Evolutionary conservation across 92 coral and sea anemone species (phyloP).

Genomic region (Parazoanthus swiftii): DNA sequence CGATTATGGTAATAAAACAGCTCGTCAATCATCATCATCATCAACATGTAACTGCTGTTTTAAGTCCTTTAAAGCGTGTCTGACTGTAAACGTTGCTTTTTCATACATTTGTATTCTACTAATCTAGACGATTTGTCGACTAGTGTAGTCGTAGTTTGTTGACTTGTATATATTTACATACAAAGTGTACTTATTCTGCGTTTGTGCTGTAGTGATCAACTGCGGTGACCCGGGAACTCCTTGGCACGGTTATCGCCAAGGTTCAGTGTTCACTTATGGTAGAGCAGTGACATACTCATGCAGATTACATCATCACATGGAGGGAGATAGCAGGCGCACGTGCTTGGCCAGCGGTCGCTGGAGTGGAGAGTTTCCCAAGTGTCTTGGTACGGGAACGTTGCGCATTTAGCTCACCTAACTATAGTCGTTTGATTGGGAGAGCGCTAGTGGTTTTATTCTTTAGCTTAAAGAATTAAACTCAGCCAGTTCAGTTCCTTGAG

Average conservation of each 20-base stretch:
- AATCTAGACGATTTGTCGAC: not conserved
- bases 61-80: not conserved
- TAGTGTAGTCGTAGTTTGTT: not conserved
- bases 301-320: slow-evolving; percentile 84
- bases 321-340: slow-evolving; percentile 65
- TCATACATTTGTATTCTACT: no score
- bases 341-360: slow-evolving; percentile 84
- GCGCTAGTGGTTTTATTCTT: not conserved
- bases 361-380: slow-evolving; percentile 86
- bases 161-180: no score
- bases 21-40: no score
- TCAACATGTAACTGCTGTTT: no score
- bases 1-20: no score
- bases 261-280: slow-evolving; percentile 67
- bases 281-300: slow-evolving; percentile 69
- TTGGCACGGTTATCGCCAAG: slow-evolving; percentile 83
- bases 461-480: not conserved
- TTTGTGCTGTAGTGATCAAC: slow-evolving; percentile 66
- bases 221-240: slow-evolving; percentile 99
- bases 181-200: not conserved
- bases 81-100: not conserved
- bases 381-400: slow-evolving; percentile 64
- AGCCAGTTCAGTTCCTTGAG: not conserved
- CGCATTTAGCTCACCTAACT: not conserved
- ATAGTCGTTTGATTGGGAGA: no score